These are phyloP conservation scores for Rafetus swinhoei DNA, from an alignment of 2,113 vertebrate species.

Conservation along the genomic window DNA sequence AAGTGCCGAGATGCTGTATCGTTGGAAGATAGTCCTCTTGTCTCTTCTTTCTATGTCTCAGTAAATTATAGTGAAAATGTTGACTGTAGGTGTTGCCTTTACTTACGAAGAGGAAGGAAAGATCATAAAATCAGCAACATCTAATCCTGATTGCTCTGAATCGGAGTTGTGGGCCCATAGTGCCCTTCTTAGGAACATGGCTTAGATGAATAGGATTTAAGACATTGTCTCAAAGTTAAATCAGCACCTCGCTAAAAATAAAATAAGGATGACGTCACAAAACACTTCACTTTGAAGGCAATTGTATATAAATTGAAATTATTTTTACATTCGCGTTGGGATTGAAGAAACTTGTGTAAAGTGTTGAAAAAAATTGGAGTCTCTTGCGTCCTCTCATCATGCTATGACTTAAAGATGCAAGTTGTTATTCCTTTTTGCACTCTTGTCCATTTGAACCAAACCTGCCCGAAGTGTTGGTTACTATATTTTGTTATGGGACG, in stretches of 20 bases:
- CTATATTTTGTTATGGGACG: not conserved
- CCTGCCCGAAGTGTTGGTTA: not conserved
- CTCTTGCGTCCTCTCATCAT: not conserved
- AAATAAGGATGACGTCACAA: not conserved
- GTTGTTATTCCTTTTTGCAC: not conserved
- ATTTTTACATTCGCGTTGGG: not conserved
- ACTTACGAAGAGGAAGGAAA: conserved; percentile 54
- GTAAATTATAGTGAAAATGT: conserved; percentile 43
- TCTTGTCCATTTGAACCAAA: not conserved
- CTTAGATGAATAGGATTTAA: not conserved
- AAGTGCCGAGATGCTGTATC: conserved; percentile 5
- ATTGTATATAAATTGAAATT: not conserved
- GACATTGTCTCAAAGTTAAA: conserved; percentile 15
- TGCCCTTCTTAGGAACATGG: conserved; percentile 38
- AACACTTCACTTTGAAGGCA: not conserved
- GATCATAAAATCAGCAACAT: not conserved
- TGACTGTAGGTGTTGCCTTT: conserved; percentile 38
- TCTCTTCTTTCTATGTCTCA: conserved; percentile 28
- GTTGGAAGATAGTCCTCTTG: conserved; percentile 39
- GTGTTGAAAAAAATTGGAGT: not conserved
- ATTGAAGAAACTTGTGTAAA: not conserved
- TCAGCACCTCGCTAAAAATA: not conserved
- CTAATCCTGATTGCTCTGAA: conserved; percentile 50
- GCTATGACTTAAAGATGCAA: not conserved
- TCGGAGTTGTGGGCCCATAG: conserved; percentile 53